These are phyloP conservation scores for Asbolus verrucosus DNA, from an alignment of 1,140 invertebrate species.

Conservation along the genomic window DNA sequence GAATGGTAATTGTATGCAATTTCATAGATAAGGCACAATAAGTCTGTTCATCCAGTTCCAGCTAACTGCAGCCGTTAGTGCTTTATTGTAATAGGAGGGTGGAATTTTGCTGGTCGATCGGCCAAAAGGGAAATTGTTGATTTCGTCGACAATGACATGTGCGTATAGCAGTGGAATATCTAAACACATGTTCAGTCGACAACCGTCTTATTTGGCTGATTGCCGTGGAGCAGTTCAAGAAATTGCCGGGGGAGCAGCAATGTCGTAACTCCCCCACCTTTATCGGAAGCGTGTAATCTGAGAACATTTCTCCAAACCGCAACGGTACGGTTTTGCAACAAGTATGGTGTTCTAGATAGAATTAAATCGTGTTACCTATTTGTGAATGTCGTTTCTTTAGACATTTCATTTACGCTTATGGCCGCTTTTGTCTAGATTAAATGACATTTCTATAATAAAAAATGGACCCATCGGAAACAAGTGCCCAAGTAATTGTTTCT, in stretches of 20 bases:
- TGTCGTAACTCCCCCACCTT: constrained; percentile 43
- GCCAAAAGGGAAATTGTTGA: constrained; percentile 34
- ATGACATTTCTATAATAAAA: constrained; percentile 38
- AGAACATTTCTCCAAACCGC: constrained; percentile 43
- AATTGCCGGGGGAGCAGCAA: constrained; percentile 44
- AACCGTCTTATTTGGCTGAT: constrained; percentile 45
- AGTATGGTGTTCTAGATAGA: constrained; percentile 39
- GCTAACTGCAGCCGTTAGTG: background rate
- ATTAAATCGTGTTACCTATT: constrained; percentile 40
- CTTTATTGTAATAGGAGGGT: background rate
- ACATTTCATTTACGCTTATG: constrained; percentile 34
- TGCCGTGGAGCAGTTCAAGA: constrained; percentile 42
- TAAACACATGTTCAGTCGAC: constrained; percentile 39
- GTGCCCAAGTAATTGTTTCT: constrained; percentile 19
- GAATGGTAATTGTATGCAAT: constrained; percentile 30
- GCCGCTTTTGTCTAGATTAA: constrained; percentile 37
- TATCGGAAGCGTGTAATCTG: constrained; percentile 45
- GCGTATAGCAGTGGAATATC: constrained; percentile 32
- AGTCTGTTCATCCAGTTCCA: constrained; percentile 15
- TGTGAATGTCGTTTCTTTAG: constrained; percentile 30
- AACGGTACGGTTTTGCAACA: constrained; percentile 43
- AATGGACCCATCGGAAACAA: constrained; percentile 37
- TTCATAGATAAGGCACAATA: constrained; percentile 22
- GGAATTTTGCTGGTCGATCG: constrained; percentile 21
- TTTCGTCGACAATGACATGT: constrained; percentile 32